Evolutionary conservation across 2,888 invertebrate species (phyloP).

Genomic region (Axea sp.): DNA sequence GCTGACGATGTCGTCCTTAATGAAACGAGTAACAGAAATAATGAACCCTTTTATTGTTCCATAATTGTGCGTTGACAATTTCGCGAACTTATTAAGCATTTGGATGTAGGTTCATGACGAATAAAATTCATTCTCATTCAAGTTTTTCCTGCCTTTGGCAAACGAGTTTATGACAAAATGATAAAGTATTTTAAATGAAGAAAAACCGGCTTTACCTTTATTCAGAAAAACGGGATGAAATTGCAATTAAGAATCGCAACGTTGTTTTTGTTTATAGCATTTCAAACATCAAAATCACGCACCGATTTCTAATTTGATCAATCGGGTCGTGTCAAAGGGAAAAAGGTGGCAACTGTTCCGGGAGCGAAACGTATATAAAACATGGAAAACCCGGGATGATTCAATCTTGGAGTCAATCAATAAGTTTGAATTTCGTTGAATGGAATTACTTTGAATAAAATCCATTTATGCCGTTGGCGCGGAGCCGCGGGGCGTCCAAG

Average conservation of each 20-base stretch:
- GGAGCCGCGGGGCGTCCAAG: constrained; percentile 5
- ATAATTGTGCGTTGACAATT: constrained; percentile 18
- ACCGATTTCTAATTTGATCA: too few relatives aligned
- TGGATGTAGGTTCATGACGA: neutral
- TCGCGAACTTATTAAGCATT: constrained; percentile 18
- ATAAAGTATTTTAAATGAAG: too few relatives aligned
- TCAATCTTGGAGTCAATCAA: constrained; percentile 38
- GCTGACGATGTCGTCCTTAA: constrained; percentile 14
- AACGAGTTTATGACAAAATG: too few relatives aligned
- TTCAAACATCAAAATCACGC: too few relatives aligned
- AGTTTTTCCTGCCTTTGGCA: too few relatives aligned
- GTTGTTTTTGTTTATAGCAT: too few relatives aligned
- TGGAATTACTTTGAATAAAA: constrained; percentile 40
- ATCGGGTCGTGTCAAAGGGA: neutral
- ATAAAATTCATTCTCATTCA: neutral
- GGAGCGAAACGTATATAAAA: constrained; percentile 1
- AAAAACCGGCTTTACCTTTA: too few relatives aligned
- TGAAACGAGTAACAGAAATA: constrained; percentile 27
- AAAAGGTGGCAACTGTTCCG: neutral
- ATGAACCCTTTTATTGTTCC: constrained; percentile 22
- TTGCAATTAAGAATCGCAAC: too few relatives aligned
- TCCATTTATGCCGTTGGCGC: constrained; percentile 40
- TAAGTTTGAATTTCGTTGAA: constrained; percentile 34
- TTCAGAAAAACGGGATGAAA: too few relatives aligned
- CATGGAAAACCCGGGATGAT: constrained; percentile 16